A percentile compares a stretch with the other conserved stretches of the same genome.
phyloP scores from a whole-genome alignment of 2,797 vertebrate species.

The Sebastes oblongus region DNA sequence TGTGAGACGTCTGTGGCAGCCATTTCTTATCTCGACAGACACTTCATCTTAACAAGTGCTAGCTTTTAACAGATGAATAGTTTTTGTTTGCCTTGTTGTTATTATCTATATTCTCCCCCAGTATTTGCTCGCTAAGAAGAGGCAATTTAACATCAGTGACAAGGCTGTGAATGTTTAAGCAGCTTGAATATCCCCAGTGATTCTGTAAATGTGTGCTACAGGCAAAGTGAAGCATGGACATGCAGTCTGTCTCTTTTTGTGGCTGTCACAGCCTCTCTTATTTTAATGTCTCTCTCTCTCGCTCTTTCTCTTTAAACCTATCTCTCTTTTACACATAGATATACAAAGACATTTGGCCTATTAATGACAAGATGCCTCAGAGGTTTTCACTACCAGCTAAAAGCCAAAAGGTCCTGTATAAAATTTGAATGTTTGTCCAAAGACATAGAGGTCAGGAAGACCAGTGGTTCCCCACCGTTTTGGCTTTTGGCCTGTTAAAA shows the following conservation, averaged over 20 bases:
- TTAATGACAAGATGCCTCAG: background rate
- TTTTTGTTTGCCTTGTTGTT: conserved; percentile 52
- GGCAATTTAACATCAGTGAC: conserved; percentile 53
- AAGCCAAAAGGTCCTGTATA: background rate
- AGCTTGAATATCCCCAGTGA: conserved; percentile 27
- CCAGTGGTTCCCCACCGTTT: background rate
- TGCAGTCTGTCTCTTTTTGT: conserved; percentile 8
- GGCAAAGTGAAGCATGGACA: conserved; percentile 16
- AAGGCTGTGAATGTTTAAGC: conserved; percentile 48
- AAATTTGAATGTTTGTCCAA: background rate
- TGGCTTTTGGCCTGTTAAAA: background rate
- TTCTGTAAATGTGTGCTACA: conserved; percentile 25
- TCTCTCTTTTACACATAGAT: background rate
- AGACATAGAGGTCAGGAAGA: background rate
- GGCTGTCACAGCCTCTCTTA: conserved; percentile 7
- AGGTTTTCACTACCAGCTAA: background rate
- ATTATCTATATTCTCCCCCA: conserved; percentile 28
- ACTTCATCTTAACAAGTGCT: conserved; percentile 36
- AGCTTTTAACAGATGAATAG: conserved; percentile 34
- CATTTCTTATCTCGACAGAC: conserved; percentile 35
- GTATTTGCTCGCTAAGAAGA: conserved; percentile 28
- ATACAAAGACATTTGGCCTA: background rate
- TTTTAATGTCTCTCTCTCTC: background rate
- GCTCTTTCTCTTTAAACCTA: background rate
- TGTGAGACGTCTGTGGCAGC: conserved; percentile 5